Conservation (phyloP, 2,888 invertebrate genomes). For the Andrena praecox region DNA sequence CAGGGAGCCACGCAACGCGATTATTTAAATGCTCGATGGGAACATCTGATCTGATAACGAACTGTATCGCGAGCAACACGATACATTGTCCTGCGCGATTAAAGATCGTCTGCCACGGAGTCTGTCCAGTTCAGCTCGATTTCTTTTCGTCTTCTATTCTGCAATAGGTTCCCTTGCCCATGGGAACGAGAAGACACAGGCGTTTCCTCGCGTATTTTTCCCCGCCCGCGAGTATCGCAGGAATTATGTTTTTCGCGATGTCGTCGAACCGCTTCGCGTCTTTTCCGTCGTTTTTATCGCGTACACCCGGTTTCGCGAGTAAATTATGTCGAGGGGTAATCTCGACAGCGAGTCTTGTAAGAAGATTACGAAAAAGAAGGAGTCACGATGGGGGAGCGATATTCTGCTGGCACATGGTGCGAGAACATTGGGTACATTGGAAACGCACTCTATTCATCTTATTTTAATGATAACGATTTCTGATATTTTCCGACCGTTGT, state of each 20-base stretch:
- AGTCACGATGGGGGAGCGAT: neutral
- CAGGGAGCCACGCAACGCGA: constrained; percentile 24
- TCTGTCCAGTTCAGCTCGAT: constrained; percentile 45
- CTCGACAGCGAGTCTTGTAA: neutral
- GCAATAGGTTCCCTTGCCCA: neutral
- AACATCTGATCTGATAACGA: constrained; percentile 55
- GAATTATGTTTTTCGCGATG: constrained; percentile 8
- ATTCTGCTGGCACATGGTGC: neutral
- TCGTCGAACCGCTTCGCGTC: neutral
- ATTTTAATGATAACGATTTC: too few relatives aligned
- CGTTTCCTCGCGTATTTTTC: neutral
- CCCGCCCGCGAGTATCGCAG: neutral
- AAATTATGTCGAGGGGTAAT: neutral
- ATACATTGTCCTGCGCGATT: constrained; percentile 44
- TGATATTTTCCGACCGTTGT: too few relatives aligned
- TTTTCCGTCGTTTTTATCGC: neutral
- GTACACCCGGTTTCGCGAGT: neutral
- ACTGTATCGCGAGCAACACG: constrained; percentile 27
- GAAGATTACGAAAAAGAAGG: neutral
- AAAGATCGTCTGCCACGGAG: constrained; percentile 34
- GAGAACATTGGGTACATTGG: neutral
- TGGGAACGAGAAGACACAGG: constrained; percentile 48
- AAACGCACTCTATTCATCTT: neutral
- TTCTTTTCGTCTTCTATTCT: constrained; percentile 33
- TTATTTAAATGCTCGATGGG: constrained; percentile 49